Base-by-base conservation (phyloP, 2,113 vertebrate species). In the Notothenia coriiceps region DNA sequence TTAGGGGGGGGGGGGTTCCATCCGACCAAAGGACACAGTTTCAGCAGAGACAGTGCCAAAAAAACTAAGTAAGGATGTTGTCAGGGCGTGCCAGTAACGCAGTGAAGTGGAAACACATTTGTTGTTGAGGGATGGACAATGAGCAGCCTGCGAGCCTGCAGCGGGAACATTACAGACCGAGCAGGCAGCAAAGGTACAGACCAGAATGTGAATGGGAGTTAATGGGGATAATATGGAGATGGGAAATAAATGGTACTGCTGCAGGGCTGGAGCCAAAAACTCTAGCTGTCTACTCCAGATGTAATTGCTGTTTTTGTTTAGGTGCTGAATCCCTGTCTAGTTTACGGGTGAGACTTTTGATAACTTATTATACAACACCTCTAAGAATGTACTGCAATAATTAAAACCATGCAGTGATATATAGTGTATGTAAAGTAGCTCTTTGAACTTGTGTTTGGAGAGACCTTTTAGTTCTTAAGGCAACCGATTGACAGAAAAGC, bases 171-270 rank as follows among this genome's bases (percentile, higher is more conserved):
- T 82, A 84, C 79, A 82, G 71, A 35, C 66, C 59, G 79, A 74
- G 62, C 76, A 70, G 75, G 54, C 59, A 76, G 56, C 33, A 70
- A 69, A 50, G 73, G 29, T 10, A 22, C 44, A 72, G 76, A 70
- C 69, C 43, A 62, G 84, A 87, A 79, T 85, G 69, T 33, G 54
- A 85, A 84, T 80, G 40, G 62, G 62, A 56, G 43, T 40, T 82
- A 83, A 91, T 79, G 66, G 80, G 78, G 73, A 80, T 54, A 75
- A 87, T 75, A 81, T 70, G 76, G 64, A 87, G 68, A 87, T 71
- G 10, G 64, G 12, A 80, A 79, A 86, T 54, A 75, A 81, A 84
- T 68, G 80, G 72, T 3, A 0, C 50, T 40, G 83, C 83, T 77
- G 8, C 1, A 43, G 65, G 77, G 79, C 54, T 35, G 47, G 10